Evolutionary conservation across 2,113 vertebrate species (phyloP).

Genomic region (Gymnocephalus cernua): DNA sequence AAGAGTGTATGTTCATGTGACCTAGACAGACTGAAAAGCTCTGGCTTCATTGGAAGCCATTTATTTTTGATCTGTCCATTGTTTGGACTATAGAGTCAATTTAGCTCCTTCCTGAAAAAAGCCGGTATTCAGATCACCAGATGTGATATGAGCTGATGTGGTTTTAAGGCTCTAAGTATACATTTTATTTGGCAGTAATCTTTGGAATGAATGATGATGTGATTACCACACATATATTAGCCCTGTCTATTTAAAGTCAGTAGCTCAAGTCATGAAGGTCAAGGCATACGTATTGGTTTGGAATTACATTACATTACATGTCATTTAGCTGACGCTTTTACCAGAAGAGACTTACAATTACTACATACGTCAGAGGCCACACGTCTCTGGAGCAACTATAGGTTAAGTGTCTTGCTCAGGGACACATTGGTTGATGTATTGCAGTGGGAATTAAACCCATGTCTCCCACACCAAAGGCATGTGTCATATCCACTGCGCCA

Average conservation of each 20-base stretch:
- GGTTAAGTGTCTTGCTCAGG: too few relatives aligned
- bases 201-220: background rate
- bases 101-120: background rate
- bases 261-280: conserved; percentile 29
- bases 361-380: too few relatives aligned
- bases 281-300: conserved; percentile 18
- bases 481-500: too few relatives aligned
- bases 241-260: background rate
- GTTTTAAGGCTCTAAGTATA: background rate
- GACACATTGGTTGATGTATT: too few relatives aligned
- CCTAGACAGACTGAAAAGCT: conserved; percentile 20
- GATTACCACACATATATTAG: background rate
- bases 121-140: conserved; percentile 6
- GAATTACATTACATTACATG: too few relatives aligned
- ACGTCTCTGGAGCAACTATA: too few relatives aligned
- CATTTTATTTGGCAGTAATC: background rate
- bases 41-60: conserved; percentile 29
- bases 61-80: conserved; percentile 20
- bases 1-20: conserved; percentile 44
- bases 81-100: conserved; percentile 8
- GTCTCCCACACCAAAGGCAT: too few relatives aligned
- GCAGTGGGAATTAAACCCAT: too few relatives aligned
- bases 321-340: too few relatives aligned
- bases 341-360: too few relatives aligned
- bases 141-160: background rate